Evolutionary conservation across 2,888 invertebrate species (phyloP), one percentile per base, ranked within the genome.

Genomic region (Agrochola lota): DNA sequence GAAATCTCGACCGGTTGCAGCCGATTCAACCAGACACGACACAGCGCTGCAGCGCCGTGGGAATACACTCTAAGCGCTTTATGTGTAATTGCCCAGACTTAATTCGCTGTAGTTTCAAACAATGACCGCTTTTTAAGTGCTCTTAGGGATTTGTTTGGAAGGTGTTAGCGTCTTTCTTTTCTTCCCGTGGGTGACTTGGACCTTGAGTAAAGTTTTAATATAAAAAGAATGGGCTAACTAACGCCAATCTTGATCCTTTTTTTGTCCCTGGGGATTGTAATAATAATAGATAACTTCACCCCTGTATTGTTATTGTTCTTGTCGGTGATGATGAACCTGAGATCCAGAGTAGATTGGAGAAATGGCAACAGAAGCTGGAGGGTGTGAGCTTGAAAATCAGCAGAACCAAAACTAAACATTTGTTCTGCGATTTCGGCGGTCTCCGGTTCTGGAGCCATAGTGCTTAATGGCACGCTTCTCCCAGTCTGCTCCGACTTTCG

Each of bases 1-100:
- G 88, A 89, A 89, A 89, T 89, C 85, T 87, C 81, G 62, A 77
- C 80, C 71, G 64, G 85, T 83, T 85, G 83, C 82, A 83, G 78
- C 78, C 80, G 85, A 77, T 83, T 72, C 78, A 63, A 78, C 79
- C 81, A 85, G 87, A 88, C 88, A 85, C 81, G 87, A 87, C 83
- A 84, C 78, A 85, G 78, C 83, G 78, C 71, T 81, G 57, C 69
- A 66, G 49, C 70, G 71, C 69, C 88, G 77, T 82, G 87, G 87
- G 88, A 87, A 86, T 85, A 81, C 69, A 80, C 59, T 81, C 67
- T 84, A 83, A 83, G 80, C 84, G 79, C 79, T 87, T 78, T 80
- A 85, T 75, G 76, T 86, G 81, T 87, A 88, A 87, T 87, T 87
- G 81, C 69, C 80, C 71, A 55, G 68, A 77, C 79, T 74, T 81